phyloP scores from a whole-genome alignment of 2,888 invertebrate species.

The Chromoteleia sp. region DNA sequence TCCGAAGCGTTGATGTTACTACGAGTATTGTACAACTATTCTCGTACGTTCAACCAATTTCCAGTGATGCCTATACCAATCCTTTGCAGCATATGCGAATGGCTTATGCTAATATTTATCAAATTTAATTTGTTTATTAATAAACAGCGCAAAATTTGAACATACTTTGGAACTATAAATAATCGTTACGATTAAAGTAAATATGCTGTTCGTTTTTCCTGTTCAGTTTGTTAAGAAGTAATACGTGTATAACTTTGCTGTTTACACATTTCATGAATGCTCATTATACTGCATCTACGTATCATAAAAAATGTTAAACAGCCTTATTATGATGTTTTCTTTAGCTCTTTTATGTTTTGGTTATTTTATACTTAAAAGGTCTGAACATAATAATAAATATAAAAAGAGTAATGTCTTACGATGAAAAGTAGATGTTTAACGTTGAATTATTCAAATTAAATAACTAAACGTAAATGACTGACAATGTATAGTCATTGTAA shows the following conservation, averaged over 20 bases:
- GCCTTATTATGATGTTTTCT: no score
- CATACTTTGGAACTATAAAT: constrained; percentile 20
- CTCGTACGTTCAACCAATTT: neutral
- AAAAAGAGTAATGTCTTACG: no score
- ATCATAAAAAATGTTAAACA: no score
- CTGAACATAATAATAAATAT: no score
- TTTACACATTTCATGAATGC: constrained; percentile 22
- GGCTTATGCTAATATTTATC: constrained; percentile 38
- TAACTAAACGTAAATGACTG: no score
- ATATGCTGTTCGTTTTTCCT: constrained; percentile 19
- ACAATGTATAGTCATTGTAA: no score
- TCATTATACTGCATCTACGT: no score
- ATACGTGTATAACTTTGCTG: neutral
- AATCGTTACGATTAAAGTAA: constrained; percentile 36
- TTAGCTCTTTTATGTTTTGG: no score
- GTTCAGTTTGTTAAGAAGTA: constrained; percentile 18
- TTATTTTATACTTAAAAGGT: no score
- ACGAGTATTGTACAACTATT: neutral
- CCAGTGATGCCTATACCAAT: constrained; percentile 4
- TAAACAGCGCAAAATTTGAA: constrained; percentile 19
- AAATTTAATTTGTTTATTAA: constrained; percentile 38
- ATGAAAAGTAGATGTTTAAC: no score
- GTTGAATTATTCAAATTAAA: no score
- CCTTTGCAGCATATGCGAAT: neutral
- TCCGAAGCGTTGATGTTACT: no score